Evolutionary conservation across 2,113 vertebrate genomes (phyloP), one percentile per base, ranked within the genome.

Genomic region (Orthonyx spaldingii): DNA sequence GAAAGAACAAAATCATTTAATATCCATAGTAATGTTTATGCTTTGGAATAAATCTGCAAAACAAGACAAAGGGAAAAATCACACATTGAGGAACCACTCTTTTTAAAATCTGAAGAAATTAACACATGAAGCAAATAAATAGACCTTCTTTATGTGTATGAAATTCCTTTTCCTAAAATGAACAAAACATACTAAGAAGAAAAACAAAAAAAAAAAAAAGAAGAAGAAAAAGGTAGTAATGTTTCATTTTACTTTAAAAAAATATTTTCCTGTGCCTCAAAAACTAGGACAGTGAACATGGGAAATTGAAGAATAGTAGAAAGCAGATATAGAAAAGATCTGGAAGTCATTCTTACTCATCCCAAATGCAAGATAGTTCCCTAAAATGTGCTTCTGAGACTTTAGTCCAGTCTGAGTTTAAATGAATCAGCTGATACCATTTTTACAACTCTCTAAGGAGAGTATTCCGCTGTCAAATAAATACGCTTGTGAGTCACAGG

Each of bases 181-280:
- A 83, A 66, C 1, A 81, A 66, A 92, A 74, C 7, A 37, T n/a
- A 30, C 10, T 5, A 72, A 49, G 1, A 21, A n/a, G 0, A 8
- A 7, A 11, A 21, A n/a, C 0, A 8, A 7, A 11, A 26, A 18
- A 9, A 16, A 5, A 32, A 17, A 12, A 8, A 19, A 26, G 0
- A 9, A 33, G 2, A 57, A 41, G 1, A 15, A 30, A n/a, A 27
- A 27, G 8, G 9, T 49, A 32, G 2, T 52, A n/a, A 52, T 50
- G 2, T 1, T 88, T 65, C 42, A 49, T 63, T 81, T 61, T 39
- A 30, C 47, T 89, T 61, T 7, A n/a, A 47, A 68, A 3, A 79
- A 33, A 44, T 32, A 5, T 37, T 59, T 71, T 26, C 7, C 10
- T 56, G 10, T 78, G 4, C 17, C 75, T 56, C 33, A 68, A n/a